phyloP scores from a whole-genome alignment of 2,113 vertebrate species.

The Galemys pyrenaicus region DNA sequence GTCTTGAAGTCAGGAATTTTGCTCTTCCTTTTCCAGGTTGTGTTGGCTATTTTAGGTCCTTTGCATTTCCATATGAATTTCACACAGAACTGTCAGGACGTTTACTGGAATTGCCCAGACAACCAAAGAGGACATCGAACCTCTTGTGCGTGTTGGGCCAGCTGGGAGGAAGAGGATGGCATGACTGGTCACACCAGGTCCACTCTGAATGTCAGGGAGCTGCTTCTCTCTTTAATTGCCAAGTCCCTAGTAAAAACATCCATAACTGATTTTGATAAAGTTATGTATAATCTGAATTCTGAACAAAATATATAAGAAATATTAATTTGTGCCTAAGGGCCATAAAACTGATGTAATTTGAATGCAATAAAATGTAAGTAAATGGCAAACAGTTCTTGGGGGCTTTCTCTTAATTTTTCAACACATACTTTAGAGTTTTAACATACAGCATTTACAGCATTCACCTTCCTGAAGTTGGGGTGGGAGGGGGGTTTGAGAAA shows the following conservation, averaged over 20 bases:
- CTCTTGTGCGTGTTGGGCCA: neutral
- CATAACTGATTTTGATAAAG: conserved; percentile 54
- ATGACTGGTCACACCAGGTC: neutral
- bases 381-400: conserved; percentile 72
- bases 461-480: conserved; percentile 74
- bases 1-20: neutral
- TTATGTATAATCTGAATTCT: conserved; percentile 68
- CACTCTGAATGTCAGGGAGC: neutral
- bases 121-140: neutral
- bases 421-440: conserved; percentile 79
- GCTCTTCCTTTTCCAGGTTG: neutral
- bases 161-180: rapidly evolving
- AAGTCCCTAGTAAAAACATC: neutral
- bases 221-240: neutral
- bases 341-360: conserved; percentile 76
- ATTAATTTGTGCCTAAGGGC: conserved; percentile 73
- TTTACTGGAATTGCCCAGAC: neutral
- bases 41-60: neutral
- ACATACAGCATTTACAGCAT: conserved; percentile 74
- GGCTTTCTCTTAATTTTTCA: conserved; percentile 81
- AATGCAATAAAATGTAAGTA: conserved; percentile 76
- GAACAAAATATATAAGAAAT: conserved; percentile 69
- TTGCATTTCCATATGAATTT: neutral
- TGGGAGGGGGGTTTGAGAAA: conserved; percentile 66
- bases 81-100: neutral